These are phyloP conservation scores for Stichopus horrens DNA, from an alignment of 53 echinoderm and acorn worm species.

Conservation along the genomic window DNA sequence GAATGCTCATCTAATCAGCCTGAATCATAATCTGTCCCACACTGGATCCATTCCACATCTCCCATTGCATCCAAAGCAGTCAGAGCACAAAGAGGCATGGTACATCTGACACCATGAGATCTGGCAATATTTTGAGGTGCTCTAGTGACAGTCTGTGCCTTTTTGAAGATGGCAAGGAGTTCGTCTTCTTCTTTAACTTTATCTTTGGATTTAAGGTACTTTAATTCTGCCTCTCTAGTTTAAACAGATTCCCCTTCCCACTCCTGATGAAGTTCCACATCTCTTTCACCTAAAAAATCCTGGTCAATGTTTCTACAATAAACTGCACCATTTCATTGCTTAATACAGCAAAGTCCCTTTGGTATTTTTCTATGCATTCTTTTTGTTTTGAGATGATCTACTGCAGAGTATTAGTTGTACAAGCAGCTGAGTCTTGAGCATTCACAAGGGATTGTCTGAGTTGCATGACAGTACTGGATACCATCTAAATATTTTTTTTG, in stretches of 20 bases:
- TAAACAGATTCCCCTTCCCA: no score
- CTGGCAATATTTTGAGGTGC: constrained; percentile 5
- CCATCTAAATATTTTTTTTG: neutral
- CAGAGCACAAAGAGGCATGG: constrained; percentile 32
- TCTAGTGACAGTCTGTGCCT: no score
- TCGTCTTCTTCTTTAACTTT: no score
- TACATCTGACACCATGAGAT: constrained; percentile 20
- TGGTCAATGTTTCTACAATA: constrained; percentile 47
- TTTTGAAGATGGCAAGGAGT: no score
- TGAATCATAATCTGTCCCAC: constrained; percentile 44
- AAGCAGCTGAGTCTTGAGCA: neutral
- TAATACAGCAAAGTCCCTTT: neutral
- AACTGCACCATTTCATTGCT: neutral
- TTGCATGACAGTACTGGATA: neutral
- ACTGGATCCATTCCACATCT: constrained; percentile 47
- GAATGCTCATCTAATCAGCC: constrained; percentile 41
- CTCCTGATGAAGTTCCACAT: constrained; percentile 37
- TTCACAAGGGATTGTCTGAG: neutral
- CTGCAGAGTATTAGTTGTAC: neutral
- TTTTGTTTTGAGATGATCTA: neutral
- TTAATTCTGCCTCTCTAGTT: neutral
- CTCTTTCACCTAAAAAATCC: constrained; percentile 38
- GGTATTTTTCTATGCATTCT: neutral
- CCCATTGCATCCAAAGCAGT: constrained; percentile 26
- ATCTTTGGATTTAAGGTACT: neutral